Conservation (phyloP, 2,888 invertebrate species). For the Pammene fasciana region DNA sequence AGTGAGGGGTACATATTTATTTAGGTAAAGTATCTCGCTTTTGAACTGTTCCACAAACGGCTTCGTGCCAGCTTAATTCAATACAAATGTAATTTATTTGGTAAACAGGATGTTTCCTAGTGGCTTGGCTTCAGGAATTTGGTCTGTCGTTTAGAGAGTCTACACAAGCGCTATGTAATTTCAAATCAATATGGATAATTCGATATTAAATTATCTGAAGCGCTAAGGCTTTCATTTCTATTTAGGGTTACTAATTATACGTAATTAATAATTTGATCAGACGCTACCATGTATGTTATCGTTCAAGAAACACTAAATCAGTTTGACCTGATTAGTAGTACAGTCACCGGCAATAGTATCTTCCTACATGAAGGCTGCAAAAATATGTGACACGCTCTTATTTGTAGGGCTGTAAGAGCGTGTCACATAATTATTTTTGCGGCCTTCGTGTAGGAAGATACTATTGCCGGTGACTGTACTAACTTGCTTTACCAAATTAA, state of each 20-base stretch:
- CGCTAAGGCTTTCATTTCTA: background rate
- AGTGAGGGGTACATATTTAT: constrained; percentile 15
- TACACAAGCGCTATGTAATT: constrained; percentile 4
- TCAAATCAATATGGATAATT: constrained; percentile 8
- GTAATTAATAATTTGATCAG: background rate
- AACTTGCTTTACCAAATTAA: no score
- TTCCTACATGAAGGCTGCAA: no score
- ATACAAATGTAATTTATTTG: constrained; percentile 32
- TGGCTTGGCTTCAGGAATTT: constrained; percentile 30
- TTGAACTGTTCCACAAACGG: constrained; percentile 5
- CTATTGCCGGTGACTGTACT: no score
- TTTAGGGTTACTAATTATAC: background rate
- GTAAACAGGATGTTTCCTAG: constrained; percentile 29
- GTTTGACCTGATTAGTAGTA: no score
- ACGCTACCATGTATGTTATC: background rate
- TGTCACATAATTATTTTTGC: no score
- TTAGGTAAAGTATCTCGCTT: constrained; percentile 16
- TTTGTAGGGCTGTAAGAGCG: no score
- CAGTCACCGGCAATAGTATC: no score
- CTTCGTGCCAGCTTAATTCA: constrained; percentile 9
- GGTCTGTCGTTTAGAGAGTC: constrained; percentile 23
- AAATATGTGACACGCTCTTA: no score
- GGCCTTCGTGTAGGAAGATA: no score
- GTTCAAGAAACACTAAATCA: no score
- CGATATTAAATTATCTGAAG: background rate